Conservation (phyloP, 2,113 vertebrate species). For the Phodopus roborovskii region DNA sequence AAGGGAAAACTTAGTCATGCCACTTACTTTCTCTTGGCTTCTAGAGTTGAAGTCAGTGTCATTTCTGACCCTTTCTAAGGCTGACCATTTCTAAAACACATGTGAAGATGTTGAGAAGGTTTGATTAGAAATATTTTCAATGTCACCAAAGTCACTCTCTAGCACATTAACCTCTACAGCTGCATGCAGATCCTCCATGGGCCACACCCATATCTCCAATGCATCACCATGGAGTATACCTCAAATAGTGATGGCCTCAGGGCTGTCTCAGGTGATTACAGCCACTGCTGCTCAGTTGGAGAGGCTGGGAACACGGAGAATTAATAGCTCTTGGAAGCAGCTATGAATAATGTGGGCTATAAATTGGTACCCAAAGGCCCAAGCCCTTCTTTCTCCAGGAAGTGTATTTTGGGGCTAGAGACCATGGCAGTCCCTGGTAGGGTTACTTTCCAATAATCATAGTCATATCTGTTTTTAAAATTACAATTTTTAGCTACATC, state of each 20-base stretch:
- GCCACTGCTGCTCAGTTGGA: background rate
- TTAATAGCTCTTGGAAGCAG: background rate
- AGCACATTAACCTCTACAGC: background rate
- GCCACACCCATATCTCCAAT: background rate
- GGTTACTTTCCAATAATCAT: background rate
- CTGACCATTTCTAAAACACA: background rate
- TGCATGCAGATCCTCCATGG: background rate
- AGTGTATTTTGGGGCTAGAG: background rate
- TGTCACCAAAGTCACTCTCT: background rate
- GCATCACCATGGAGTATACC: background rate
- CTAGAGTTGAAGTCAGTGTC: background rate
- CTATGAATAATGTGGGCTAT: background rate
- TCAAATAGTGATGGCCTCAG: background rate
- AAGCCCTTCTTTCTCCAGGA: background rate
- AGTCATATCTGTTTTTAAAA: background rate
- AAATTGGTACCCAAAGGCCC: background rate
- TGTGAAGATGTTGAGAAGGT: background rate
- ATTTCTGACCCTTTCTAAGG: background rate
- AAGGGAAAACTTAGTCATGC: background rate
- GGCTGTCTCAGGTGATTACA: background rate
- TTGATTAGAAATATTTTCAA: background rate
- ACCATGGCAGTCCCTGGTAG: background rate
- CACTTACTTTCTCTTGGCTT: background rate
- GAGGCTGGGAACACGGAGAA: background rate
- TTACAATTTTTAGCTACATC: background rate